phyloP scores from a whole-genome alignment of 1,140 invertebrate genomes.

The Ostrea edulis region DNA sequence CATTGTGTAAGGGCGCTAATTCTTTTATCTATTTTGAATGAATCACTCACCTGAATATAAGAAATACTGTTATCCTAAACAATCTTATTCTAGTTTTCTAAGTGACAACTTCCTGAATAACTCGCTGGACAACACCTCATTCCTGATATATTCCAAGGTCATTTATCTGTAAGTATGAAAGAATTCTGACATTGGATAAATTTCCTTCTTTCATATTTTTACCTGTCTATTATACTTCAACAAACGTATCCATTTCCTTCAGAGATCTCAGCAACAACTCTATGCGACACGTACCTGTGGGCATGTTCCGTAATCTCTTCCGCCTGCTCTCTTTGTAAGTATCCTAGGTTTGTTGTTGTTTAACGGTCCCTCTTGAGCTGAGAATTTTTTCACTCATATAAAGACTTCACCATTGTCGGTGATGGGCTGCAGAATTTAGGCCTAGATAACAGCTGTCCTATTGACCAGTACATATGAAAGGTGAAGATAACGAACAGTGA shows the following conservation, averaged over 20 bases:
- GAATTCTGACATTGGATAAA: background rate
- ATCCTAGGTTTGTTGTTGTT: background rate
- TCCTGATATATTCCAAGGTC: conserved; percentile 15
- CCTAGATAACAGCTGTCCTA: too few species aligned
- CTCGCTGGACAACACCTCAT: conserved; percentile 40
- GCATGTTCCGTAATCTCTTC: conserved; percentile 59
- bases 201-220: too few species aligned
- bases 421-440: too few species aligned
- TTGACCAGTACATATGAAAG: too few species aligned
- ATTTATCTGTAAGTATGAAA: conserved; percentile 40
- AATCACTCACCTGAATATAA: too few species aligned
- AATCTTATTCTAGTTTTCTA: conserved; percentile 53
- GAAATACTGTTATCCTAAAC: background rate
- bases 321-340: conserved; percentile 65
- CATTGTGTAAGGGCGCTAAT: too few species aligned
- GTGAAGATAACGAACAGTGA: too few species aligned
- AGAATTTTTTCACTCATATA: too few species aligned
- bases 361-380: too few species aligned
- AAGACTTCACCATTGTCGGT: too few species aligned
- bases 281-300: conserved; percentile 53
- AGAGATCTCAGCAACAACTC: conserved; percentile 68
- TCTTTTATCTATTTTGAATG: too few species aligned
- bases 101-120: conserved; percentile 56
- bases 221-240: background rate
- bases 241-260: background rate